Conservation (phyloP, 1,140 invertebrate genomes). For the Nasonia giraulti region DNA sequence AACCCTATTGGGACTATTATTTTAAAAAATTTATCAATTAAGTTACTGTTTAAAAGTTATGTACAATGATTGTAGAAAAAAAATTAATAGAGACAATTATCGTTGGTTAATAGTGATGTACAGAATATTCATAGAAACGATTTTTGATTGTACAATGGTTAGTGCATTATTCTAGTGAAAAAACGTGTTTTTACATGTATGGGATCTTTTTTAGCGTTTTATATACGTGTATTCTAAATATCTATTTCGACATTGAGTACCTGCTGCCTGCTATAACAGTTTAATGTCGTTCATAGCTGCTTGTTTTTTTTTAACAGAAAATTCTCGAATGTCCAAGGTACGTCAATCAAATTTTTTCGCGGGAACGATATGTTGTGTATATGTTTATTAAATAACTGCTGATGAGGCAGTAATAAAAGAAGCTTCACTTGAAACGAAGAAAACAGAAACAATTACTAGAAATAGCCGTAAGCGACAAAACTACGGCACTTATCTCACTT, state of each 20-base stretch:
- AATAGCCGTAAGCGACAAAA: constrained; percentile 49
- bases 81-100: not conserved
- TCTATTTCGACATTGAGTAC: not conserved
- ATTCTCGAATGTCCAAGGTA: not conserved
- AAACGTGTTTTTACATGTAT: constrained; percentile 35
- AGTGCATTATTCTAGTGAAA: constrained; percentile 36
- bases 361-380: constrained; percentile 10
- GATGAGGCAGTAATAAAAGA: constrained; percentile 11
- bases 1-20: not conserved
- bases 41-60: not conserved
- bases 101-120: constrained; percentile 8
- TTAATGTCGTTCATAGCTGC: constrained; percentile 52
- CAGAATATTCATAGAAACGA: constrained; percentile 5
- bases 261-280: constrained; percentile 40
- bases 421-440: not conserved
- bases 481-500: constrained; percentile 53
- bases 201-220: not conserved
- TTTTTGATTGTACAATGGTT: constrained; percentile 33
- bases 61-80: constrained; percentile 33
- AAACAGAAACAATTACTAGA: constrained; percentile 12
- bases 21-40: not conserved
- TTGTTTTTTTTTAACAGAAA: constrained; percentile 54
- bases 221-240: not conserved
- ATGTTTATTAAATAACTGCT: constrained; percentile 14
- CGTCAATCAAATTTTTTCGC: constrained; percentile 5